Evolutionary conservation across 2,888 invertebrate species (phyloP).

Genomic region (Hydrotaea cyrtoneurina): DNA sequence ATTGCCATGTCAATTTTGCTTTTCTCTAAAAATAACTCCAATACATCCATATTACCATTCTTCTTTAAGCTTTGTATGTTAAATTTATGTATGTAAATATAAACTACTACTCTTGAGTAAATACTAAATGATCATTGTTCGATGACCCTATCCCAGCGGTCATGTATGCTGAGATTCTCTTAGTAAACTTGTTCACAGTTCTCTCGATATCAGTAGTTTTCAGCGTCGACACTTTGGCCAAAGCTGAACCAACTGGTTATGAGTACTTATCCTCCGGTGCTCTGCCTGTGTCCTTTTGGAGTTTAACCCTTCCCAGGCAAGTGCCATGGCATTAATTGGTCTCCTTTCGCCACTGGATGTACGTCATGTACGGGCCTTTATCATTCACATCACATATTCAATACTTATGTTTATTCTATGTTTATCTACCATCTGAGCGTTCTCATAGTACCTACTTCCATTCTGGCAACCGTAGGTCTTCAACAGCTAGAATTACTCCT

Average conservation of each 20-base stretch:
- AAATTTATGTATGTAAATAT: not conserved
- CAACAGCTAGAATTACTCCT: too few species aligned
- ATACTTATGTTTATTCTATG: too few species aligned
- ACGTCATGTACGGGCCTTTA: too few species aligned
- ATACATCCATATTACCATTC: not conserved
- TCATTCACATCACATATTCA: too few species aligned
- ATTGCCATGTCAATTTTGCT: not conserved
- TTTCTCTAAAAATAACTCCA: not conserved
- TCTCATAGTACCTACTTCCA: too few species aligned
- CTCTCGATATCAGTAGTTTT: not conserved
- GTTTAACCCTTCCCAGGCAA: too few species aligned
- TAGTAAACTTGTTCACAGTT: not conserved
- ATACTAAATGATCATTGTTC: not conserved
- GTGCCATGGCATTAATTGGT: not conserved
- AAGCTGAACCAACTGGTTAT: not conserved
- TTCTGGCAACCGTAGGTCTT: too few species aligned
- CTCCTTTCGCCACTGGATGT: not conserved
- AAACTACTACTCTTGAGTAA: not conserved
- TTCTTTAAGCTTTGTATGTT: slow-evolving; percentile 1
- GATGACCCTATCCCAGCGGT: not conserved
- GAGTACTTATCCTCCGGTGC: not conserved
- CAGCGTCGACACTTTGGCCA: not conserved
- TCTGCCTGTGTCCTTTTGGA: not conserved
- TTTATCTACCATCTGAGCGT: too few species aligned
- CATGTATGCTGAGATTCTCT: not conserved